phyloP scores from a whole-genome alignment of 2,113 vertebrate genomes.

The Heterocephalus glaber region DNA sequence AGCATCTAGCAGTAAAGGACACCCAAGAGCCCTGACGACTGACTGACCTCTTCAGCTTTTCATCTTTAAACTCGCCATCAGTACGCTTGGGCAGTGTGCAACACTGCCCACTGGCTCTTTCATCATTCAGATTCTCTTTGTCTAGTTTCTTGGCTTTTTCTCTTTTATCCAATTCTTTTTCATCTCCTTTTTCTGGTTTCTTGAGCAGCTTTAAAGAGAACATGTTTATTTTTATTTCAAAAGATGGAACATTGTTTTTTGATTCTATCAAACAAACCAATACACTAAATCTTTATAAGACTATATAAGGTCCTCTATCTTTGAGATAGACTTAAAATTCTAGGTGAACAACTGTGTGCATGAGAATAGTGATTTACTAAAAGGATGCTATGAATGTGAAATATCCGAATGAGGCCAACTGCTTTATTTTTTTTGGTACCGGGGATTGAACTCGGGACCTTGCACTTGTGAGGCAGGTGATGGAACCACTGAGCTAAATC shows the following conservation, averaged over 20 bases:
- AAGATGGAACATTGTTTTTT: background rate
- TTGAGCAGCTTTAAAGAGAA: slow-evolving; percentile 92
- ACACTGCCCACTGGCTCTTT: slow-evolving; percentile 85
- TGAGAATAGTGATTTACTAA: slow-evolving; percentile 51
- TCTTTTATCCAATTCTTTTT: slow-evolving; percentile 93
- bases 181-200: slow-evolving; percentile 95
- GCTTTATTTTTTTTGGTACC: too few relatives aligned
- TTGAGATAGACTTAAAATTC: slow-evolving; percentile 53
- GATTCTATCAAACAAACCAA: slow-evolving; percentile 45
- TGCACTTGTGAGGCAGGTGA: too few relatives aligned
- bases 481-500: too few relatives aligned
- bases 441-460: too few relatives aligned
- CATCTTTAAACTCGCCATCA: slow-evolving; percentile 92
- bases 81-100: slow-evolving; percentile 89
- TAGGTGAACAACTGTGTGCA: slow-evolving; percentile 46
- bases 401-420: too few relatives aligned
- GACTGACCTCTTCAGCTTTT: slow-evolving; percentile 92
- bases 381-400: slow-evolving; percentile 55
- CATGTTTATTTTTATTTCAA: slow-evolving; percentile 71
- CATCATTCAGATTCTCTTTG: slow-evolving; percentile 92
- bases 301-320: slow-evolving; percentile 3
- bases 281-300: slow-evolving; percentile 48
- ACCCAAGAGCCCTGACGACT: slow-evolving; percentile 80
- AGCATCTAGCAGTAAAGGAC: slow-evolving; percentile 61
- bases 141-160: slow-evolving; percentile 94